Conservation (phyloP, 2,888 invertebrate genomes). For the Spodoptera exigua region DNA sequence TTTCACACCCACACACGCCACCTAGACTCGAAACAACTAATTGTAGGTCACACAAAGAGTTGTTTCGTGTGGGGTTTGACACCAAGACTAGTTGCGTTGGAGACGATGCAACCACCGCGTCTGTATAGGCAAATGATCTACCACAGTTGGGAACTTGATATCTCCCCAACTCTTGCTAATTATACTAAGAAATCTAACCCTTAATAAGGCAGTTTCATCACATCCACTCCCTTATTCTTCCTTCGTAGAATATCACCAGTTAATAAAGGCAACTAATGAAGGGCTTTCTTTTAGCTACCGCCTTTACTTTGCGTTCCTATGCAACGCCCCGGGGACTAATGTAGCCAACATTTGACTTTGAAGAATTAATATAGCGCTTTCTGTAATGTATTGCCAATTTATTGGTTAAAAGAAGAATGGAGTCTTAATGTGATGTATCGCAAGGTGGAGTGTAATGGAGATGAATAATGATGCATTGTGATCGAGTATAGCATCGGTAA, state of each 20-base stretch:
- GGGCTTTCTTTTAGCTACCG: constrained; percentile 67
- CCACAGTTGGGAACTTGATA: too few species aligned
- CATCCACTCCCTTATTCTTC: constrained; percentile 26
- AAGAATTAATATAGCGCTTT: constrained; percentile 46
- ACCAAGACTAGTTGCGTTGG: too few species aligned
- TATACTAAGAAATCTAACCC: too few species aligned
- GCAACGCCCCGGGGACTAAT: constrained; percentile 53
- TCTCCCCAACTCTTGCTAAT: too few species aligned
- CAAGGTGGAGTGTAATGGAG: constrained; percentile 14
- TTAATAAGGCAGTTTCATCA: constrained; percentile 12
- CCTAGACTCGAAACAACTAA: too few species aligned
- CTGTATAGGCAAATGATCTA: too few species aligned
- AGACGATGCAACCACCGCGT: too few species aligned
- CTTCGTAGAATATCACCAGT: constrained; percentile 63
- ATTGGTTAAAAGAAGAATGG: constrained; percentile 19
- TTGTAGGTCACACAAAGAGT: too few species aligned
- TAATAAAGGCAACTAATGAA: constrained; percentile 74
- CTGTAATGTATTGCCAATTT: constrained; percentile 44
- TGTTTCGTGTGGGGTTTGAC: too few species aligned
- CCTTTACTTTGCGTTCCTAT: constrained; percentile 50
- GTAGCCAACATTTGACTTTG: constrained; percentile 46
- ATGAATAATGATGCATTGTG: constrained; percentile 30
- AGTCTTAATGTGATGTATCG: constrained; percentile 24
- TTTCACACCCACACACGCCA: too few species aligned
- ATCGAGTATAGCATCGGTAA: background rate